Conservation (phyloP, 2,888 invertebrate genomes). For the Drosophila diplacantha region DNA sequence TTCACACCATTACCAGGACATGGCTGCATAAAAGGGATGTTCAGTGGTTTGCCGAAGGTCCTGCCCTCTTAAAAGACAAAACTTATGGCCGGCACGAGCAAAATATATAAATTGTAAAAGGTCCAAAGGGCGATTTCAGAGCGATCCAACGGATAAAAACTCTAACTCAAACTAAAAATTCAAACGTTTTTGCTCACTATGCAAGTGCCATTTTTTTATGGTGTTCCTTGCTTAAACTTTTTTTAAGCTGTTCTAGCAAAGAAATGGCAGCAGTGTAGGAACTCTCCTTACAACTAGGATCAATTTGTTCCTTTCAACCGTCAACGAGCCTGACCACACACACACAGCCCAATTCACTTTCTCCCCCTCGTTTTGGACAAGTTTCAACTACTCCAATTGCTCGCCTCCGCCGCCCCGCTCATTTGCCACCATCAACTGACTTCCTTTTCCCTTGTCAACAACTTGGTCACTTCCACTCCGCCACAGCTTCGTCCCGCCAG, state of each 20-base stretch:
- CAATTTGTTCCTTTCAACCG: slow-evolving; percentile 34
- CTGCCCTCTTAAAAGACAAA: not conserved
- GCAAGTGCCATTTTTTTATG: not conserved
- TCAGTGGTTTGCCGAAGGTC: not conserved
- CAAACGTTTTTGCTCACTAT: not conserved
- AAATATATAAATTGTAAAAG: not conserved
- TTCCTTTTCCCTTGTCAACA: slow-evolving; percentile 40
- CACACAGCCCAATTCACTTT: slow-evolving; percentile 4
- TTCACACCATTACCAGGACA: slow-evolving; percentile 17
- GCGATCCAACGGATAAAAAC: too few species aligned
- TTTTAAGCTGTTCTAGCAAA: not conserved
- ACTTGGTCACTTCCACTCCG: slow-evolving; percentile 17
- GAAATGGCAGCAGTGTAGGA: not conserved
- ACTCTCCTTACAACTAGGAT: slow-evolving; percentile 13
- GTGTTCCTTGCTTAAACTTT: not conserved
- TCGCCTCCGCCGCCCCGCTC: slow-evolving; percentile 18
- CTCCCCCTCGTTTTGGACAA: slow-evolving; percentile 13
- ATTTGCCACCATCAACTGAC: slow-evolving; percentile 39
- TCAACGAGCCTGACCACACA: slow-evolving; percentile 42
- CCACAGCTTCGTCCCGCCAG: not conserved
- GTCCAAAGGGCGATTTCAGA: too few species aligned
- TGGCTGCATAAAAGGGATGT: slow-evolving; percentile 22
- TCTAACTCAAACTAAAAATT: too few species aligned
- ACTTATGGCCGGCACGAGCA: not conserved
- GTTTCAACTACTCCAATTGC: slow-evolving; percentile 24